Conservation (phyloP, 2,797 vertebrate genomes). For the Artibeus jamaicensis region DNA sequence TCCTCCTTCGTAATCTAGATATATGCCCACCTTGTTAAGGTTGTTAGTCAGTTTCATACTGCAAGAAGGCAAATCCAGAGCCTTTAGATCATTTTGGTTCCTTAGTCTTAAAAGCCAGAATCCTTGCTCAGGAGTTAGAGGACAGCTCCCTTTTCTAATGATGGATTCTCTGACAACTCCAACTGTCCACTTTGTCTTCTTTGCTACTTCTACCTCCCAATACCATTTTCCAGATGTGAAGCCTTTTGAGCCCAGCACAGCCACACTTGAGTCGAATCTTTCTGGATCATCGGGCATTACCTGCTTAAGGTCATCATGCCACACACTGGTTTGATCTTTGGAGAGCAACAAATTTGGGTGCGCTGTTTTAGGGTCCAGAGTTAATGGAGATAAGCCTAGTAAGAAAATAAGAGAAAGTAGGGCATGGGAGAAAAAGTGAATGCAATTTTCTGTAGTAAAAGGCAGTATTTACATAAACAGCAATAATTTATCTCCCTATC, state of each 20-base stretch:
- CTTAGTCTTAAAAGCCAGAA: slow-evolving; percentile 83
- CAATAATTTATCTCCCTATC: not conserved
- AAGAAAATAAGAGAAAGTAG: slow-evolving; percentile 43
- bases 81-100: slow-evolving; percentile 75
- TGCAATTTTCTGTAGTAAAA: not conserved
- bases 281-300: slow-evolving; percentile 78
- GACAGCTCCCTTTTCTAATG: slow-evolving; percentile 75
- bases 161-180: slow-evolving; percentile 79
- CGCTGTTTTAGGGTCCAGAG: slow-evolving; percentile 83
- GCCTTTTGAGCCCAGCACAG: slow-evolving; percentile 81
- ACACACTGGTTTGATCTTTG: slow-evolving; percentile 70
- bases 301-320: slow-evolving; percentile 69
- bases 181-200: slow-evolving; percentile 81
- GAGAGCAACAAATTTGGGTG: slow-evolving; percentile 78
- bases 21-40: slow-evolving; percentile 73
- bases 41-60: slow-evolving; percentile 1
- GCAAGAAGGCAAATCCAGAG: slow-evolving; percentile 77
- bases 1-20: slow-evolving; percentile 81
- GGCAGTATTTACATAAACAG: not conserved
- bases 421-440: not conserved
- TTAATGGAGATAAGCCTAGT: slow-evolving; percentile 77
- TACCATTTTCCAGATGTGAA: slow-evolving; percentile 83
- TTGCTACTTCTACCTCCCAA: slow-evolving; percentile 82
- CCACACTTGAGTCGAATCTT: slow-evolving; percentile 80
- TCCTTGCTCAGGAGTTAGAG: slow-evolving; percentile 81